Evolutionary conservation across 1,140 invertebrate genomes (phyloP).

Genomic region (Lepidostoma basale): DNA sequence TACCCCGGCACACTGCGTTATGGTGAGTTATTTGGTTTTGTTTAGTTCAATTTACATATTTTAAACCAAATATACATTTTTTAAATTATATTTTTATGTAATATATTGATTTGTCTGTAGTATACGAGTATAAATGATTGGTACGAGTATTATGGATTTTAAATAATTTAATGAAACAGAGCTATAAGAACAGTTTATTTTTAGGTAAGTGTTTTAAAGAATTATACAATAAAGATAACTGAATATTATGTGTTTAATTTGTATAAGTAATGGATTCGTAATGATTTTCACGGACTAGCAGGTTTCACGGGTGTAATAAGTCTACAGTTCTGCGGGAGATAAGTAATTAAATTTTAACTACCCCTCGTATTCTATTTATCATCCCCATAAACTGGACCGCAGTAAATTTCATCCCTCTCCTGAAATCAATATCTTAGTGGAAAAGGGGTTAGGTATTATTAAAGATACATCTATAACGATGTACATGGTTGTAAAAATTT

Average conservation of each 20-base stretch:
- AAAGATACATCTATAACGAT: too few relatives aligned
- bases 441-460: not conserved
- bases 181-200: not conserved
- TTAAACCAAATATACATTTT: too few relatives aligned
- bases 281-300: not conserved
- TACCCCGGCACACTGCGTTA: too few relatives aligned
- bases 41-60: too few relatives aligned
- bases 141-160: too few relatives aligned
- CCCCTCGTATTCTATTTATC: constrained; percentile 12
- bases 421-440: constrained; percentile 3
- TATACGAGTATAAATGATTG: too few relatives aligned
- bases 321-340: not conserved
- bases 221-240: not conserved
- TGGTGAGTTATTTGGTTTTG: too few relatives aligned
- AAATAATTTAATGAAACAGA: not conserved
- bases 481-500: too few relatives aligned
- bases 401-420: not conserved
- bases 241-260: not conserved
- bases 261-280: not conserved
- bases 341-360: not conserved
- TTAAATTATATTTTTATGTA: too few relatives aligned
- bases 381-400: constrained; percentile 5
- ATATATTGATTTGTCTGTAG: too few relatives aligned
- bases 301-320: not conserved
- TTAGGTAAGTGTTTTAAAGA: not conserved